Percentiles rank a stretch among this genome's conserved stretches.
Conservation (phyloP, 2,113 vertebrate genomes). For the Bagarius yarrelli region DNA sequence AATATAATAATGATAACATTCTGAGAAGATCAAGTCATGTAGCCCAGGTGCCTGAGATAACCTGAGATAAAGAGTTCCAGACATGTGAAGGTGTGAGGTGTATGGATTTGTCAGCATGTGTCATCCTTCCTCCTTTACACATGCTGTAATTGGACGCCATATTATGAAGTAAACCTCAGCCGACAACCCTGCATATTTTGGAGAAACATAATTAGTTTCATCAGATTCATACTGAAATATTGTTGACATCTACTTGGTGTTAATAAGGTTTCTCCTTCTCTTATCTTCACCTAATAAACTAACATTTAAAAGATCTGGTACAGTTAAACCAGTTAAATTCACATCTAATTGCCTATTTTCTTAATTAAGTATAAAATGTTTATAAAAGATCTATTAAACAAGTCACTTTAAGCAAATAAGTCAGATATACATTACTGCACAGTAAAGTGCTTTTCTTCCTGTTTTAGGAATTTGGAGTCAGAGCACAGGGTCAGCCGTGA, state of each 20-base stretch:
- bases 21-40: no score
- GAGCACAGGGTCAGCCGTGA: no score
- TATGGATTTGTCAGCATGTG: not conserved
- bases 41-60: no score
- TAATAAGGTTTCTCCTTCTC: not conserved
- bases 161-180: not conserved
- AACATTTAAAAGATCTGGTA: not conserved
- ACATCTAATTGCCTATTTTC: not conserved
- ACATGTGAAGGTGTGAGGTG: not conserved
- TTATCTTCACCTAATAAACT: not conserved
- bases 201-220: constrained; percentile 8
- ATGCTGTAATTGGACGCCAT: not conserved
- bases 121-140: not conserved
- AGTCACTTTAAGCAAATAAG: not conserved
- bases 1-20: no score
- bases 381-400: not conserved
- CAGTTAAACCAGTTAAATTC: not conserved
- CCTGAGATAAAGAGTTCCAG: no score
- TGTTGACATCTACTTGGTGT: not conserved
- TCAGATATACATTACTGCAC: no score
- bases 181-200: not conserved
- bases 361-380: not conserved
- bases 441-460: no score
- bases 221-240: not conserved
- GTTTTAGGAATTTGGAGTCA: no score